These are phyloP conservation scores for Macrocentrus cingulum DNA, from an alignment of 1,140 invertebrate genomes.

Conservation along the genomic window DNA sequence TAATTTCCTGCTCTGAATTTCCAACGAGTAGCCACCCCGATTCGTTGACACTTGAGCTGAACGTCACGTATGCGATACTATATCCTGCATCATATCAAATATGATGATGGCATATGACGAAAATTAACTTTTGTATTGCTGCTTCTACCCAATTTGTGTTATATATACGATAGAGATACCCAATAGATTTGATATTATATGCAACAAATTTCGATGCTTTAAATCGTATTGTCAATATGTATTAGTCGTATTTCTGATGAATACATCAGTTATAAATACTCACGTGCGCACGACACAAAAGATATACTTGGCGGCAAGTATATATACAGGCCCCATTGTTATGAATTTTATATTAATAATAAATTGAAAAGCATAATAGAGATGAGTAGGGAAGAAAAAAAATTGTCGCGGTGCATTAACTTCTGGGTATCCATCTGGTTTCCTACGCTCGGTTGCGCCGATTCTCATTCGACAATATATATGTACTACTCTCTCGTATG, in stretches of 20 bases:
- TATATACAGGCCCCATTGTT: too few species aligned
- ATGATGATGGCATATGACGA: too few species aligned
- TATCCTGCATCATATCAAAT: too few species aligned
- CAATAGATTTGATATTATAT: too few species aligned
- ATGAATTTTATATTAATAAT: slow-evolving; percentile 60
- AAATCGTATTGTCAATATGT: too few species aligned
- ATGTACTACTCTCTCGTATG: neutral
- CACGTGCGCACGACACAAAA: slow-evolving; percentile 47
- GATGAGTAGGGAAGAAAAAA: slow-evolving; percentile 14
- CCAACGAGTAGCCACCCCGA: slow-evolving; percentile 55
- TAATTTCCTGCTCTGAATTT: slow-evolving; percentile 62
- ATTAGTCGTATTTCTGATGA: too few species aligned
- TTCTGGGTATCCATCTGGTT: slow-evolving; percentile 51
- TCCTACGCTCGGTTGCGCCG: slow-evolving; percentile 17
- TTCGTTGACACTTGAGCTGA: slow-evolving; percentile 33
- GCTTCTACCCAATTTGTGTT: too few species aligned
- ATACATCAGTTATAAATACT: too few species aligned
- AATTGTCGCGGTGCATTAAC: slow-evolving; percentile 52
- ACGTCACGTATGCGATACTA: slow-evolving; percentile 6
- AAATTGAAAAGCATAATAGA: slow-evolving; percentile 59
- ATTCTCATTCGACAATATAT: slow-evolving; percentile 16
- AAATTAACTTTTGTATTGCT: too few species aligned
- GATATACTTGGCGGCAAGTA: slow-evolving; percentile 28
- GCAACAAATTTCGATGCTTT: too few species aligned
- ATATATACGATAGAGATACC: too few species aligned